Base-by-base conservation (phyloP, 2,888 invertebrate species). In the Catocala fraxini region DNA sequence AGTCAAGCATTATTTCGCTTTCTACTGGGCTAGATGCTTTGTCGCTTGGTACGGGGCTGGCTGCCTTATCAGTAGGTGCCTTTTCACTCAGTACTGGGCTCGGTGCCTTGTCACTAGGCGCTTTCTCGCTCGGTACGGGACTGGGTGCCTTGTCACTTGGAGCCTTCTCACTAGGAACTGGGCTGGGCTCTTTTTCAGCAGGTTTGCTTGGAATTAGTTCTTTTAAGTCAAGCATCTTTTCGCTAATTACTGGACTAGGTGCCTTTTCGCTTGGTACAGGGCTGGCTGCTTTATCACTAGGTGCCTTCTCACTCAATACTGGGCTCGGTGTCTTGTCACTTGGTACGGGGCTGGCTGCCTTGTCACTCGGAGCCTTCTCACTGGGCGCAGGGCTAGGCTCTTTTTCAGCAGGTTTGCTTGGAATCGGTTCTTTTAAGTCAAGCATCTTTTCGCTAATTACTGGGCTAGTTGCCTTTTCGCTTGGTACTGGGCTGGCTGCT, bases 111-210 rank as follows among this genome's bases (percentile, higher is more conserved):
- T 43, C 48, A 12, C 33, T 41, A 33, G 13, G 25, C 15, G n/a
- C 35, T 25, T 43, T 25, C 25, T 25, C 25, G 25, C 25, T 25
- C 3, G 25, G 3, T 25, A 25, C 4, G 25, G 25, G 25, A 7
- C 35, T 39, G 6, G 35, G 35, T 39, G 6, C 35, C 9, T 6
- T 6, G 0, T 39, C 35, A 5, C 55, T 56, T 0, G 53, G 51
- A 15, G 47, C 48, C 43, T 63, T 59, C 0, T 55, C 49, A 25
- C 54, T 52, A 49, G 59, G 35, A 10, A 60, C 25, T 11, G 58
- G 56, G 42, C 56, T 55, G 0, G 43, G 52, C 9, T n/a, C 53
- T 25, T 64, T 59, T 2, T 53, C 48, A 7, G 15, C 25, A n/a
- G 42, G 33, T 2, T 15, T 15, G 10, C 11, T 15, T 0, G 39